Evolutionary conservation across 23 tunicate genomes (phyloP).

Genomic region (Botrylloides violaceus): DNA sequence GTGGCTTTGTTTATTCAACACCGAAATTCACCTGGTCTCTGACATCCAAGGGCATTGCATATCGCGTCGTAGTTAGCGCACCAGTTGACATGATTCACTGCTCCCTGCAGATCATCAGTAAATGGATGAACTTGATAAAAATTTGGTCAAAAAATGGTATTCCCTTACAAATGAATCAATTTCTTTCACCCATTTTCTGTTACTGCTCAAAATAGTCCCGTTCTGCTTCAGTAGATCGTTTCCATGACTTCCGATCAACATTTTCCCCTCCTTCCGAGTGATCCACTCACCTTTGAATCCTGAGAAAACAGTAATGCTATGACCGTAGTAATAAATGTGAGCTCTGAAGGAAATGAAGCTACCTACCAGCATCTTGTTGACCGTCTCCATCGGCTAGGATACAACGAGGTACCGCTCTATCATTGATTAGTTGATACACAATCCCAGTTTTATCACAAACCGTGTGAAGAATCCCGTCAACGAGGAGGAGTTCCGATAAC

Average conservation of each 20-base stretch:
- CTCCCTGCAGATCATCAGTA: no score
- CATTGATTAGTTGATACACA: constrained; percentile 60
- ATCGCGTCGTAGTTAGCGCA: constrained; percentile 41
- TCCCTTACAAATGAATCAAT: no score
- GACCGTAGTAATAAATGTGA: no score
- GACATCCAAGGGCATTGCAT: constrained; percentile 46
- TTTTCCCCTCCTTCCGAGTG: constrained; percentile 68
- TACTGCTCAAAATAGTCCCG: neutral
- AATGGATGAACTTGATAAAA: no score
- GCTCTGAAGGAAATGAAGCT: no score
- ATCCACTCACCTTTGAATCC: constrained; percentile 99
- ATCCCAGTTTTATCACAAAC: constrained; percentile 97
- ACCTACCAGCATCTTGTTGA: constrained; percentile 51
- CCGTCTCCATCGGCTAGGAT: constrained; percentile 95
- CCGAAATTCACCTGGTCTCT: constrained; percentile 10
- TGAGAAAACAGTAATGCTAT: constrained; percentile 14
- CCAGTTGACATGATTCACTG: constrained; percentile 65
- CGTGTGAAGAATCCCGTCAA: constrained; percentile 52
- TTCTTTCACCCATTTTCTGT: neutral
- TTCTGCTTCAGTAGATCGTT: constrained; percentile 80
- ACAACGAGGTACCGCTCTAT: constrained; percentile 66
- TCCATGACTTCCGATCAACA: constrained; percentile 90
- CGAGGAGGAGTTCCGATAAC: constrained; percentile 73
- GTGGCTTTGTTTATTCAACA: no score
- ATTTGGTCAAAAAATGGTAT: no score